These are phyloP conservation scores for Fratercula arctica DNA, from an alignment of 2,797 vertebrate genomes.

Conservation along the genomic window DNA sequence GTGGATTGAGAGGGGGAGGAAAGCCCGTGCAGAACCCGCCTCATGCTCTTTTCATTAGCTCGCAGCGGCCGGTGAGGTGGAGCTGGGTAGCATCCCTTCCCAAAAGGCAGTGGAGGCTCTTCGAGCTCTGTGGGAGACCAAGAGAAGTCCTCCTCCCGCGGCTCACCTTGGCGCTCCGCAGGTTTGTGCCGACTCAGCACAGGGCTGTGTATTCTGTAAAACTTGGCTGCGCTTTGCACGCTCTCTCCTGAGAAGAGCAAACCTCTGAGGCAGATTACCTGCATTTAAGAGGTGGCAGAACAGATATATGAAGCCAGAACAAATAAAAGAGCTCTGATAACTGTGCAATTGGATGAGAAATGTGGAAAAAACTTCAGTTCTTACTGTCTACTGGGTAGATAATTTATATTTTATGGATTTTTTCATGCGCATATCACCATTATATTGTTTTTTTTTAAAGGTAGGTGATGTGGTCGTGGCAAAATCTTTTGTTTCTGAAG, in stretches of 20 bases:
- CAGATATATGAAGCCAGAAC: background rate
- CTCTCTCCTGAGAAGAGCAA: background rate
- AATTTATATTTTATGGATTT: background rate
- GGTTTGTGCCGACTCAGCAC: background rate
- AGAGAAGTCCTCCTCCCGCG: background rate
- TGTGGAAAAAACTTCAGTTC: background rate
- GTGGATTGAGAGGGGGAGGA: background rate
- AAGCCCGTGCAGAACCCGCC: background rate
- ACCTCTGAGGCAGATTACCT: background rate
- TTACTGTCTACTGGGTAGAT: background rate
- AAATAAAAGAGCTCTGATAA: background rate
- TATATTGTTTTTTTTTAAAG: background rate
- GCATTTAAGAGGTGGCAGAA: background rate
- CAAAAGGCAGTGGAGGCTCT: background rate
- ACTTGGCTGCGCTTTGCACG: background rate
- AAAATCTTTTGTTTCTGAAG: constrained; percentile 24
- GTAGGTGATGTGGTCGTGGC: rapidly evolving
- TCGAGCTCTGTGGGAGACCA: rapidly evolving
- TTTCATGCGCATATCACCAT: background rate
- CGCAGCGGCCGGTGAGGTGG: rapidly evolving
- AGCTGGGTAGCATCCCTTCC: background rate
- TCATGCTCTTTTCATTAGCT: constrained; percentile 24
- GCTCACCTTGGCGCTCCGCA: rapidly evolving
- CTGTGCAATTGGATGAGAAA: background rate
- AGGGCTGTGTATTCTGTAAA: background rate